Conservation (phyloP, 2,113 vertebrate species). For the Platysteira castanea region DNA sequence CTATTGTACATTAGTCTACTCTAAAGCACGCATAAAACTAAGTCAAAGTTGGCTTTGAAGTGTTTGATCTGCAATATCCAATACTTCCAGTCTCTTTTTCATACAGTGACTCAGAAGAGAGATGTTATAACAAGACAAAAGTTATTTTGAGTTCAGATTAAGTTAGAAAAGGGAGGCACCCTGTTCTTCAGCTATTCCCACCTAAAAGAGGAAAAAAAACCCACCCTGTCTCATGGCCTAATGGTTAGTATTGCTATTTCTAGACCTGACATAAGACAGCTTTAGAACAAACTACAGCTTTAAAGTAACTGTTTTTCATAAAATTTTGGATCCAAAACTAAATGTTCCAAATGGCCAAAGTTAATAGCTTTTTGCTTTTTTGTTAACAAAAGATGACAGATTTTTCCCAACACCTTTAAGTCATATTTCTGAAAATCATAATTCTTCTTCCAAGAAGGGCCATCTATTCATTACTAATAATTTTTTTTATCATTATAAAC, state of each 20-base stretch:
- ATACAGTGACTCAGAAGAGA: slow-evolving; percentile 48
- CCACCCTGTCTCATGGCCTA: not conserved
- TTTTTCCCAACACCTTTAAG: slow-evolving; percentile 32
- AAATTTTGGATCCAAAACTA: not conserved
- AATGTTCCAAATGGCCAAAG: not conserved
- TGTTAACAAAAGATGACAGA: slow-evolving; percentile 29
- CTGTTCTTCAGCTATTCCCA: not conserved
- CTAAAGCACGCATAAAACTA: slow-evolving; percentile 36
- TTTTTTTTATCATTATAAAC: not conserved
- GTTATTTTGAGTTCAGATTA: slow-evolving; percentile 54
- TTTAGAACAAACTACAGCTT: not conserved
- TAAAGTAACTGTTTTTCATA: not conserved
- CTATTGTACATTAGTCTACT: slow-evolving; percentile 42
- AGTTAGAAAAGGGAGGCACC: slow-evolving; percentile 24
- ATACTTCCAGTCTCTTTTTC: slow-evolving; percentile 29
- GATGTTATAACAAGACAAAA: slow-evolving; percentile 23
- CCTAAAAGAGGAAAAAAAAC: not conserved
- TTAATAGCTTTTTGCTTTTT: not conserved
- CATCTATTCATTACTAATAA: slow-evolving; percentile 2
- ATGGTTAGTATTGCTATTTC: slow-evolving; percentile 12
- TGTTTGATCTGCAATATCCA: slow-evolving; percentile 21
- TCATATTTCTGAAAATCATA: slow-evolving; percentile 22
- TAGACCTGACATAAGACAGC: not conserved
- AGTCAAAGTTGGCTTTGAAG: slow-evolving; percentile 64
- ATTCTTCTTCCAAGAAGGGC: slow-evolving; percentile 1